Base-by-base conservation (phyloP, 2,797 vertebrate species). In the Takifugu ocellatus region DNA sequence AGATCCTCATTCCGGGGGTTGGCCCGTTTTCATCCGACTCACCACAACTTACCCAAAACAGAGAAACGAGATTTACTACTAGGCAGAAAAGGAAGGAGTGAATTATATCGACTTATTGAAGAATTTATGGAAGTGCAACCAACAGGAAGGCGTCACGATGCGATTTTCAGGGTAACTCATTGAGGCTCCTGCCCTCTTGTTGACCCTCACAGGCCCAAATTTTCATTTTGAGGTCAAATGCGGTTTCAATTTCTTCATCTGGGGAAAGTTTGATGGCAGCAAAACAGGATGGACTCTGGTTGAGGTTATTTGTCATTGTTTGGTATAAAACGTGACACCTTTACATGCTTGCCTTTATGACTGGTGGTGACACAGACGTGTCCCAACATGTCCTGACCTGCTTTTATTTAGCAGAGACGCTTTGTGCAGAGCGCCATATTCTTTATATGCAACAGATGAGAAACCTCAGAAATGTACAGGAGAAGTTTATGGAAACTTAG, bases 231-330 rank as follows among this genome's bases (percentile, higher is more conserved):
- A 70, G 79, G 78, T 72, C 70, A 77, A n/a, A 44, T 16, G 44
- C 70, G 62, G 74, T 78, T 84, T 86, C 62, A 72, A 61, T 83
- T 75, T 75, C 69, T 43, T 1, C 43, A 16, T 17, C 52, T 61
- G 68, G 79, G 86, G 85, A 79, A 84, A 82, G 73, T 87, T 90
- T 85, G 17, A 58, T 50, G 70, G 69, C 67, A 75, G 21, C 44
- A 80, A 71, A 75, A 84, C 84, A 79, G 73, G 68, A 77, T 63
- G 78, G 67, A 21, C 15, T 70, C 57, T 63, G 21, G 48, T 83
- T 77, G 56, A 77, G 70, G 54, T 84, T 47, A 72, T 87, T 76
- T 63, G 77, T 84, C 84, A 87, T 77, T 72, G 72, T 15, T 33
- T 48, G 26, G 27, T 49, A 25, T 2, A 45, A 5, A 66, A 45